Evolutionary conservation across 2,888 invertebrate genomes (phyloP).

Genomic region (Patella ulyssiponensis): DNA sequence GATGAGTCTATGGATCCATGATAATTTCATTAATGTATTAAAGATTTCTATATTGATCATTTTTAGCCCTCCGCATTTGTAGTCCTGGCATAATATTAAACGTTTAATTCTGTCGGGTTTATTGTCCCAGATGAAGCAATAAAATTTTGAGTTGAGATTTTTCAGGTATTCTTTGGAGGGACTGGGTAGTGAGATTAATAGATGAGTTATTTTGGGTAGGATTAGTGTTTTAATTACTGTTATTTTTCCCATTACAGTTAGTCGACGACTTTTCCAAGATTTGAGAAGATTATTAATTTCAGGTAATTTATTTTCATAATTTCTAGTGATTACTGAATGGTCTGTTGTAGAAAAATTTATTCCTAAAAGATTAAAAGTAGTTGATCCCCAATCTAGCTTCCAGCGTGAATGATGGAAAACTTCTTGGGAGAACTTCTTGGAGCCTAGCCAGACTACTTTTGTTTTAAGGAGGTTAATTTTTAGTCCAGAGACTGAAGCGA

Average conservation of each 20-base stretch:
- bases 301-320: not conserved
- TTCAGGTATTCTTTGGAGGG: not conserved
- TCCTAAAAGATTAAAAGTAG: constrained; percentile 10
- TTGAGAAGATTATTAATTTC: not conserved
- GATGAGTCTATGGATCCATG: not conserved
- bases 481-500: not conserved
- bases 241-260: not conserved
- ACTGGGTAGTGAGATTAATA: not conserved
- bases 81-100: not conserved
- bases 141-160: not conserved
- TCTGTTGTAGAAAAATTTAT: constrained; percentile 14
- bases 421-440: not conserved
- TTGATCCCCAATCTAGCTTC: constrained; percentile 12
- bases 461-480: constrained; percentile 6
- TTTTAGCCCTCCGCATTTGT: not conserved
- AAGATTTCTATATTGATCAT: not conserved
- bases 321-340: not conserved
- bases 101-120: not conserved
- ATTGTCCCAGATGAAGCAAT: not conserved
- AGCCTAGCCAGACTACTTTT: constrained; percentile 6
- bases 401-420: constrained; percentile 9
- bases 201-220: constrained; percentile 1
- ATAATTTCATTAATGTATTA: constrained; percentile 2
- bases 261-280: not conserved
- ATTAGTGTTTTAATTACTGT: not conserved